Evolutionary conservation across 2,797 vertebrate species (phyloP).

Genomic region (Bradypus variegatus): DNA sequence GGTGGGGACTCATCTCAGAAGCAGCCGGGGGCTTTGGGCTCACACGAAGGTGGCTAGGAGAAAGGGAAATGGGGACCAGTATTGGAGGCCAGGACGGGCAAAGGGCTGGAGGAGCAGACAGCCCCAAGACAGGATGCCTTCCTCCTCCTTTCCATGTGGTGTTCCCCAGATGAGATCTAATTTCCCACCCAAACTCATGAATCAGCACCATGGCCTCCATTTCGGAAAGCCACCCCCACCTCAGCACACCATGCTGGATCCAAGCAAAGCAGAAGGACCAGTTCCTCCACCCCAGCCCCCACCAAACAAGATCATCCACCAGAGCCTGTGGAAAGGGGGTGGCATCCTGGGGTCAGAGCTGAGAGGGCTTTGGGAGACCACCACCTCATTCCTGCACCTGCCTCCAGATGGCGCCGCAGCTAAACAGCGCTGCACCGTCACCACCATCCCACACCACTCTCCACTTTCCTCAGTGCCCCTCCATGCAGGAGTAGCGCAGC

Average conservation of each 20-base stretch:
- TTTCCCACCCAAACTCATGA: not conserved
- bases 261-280: not conserved
- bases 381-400: accelerated
- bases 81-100: not conserved
- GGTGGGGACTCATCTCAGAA: not conserved
- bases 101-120: not conserved
- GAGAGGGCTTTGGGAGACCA: not conserved
- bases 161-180: not conserved
- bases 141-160: not conserved
- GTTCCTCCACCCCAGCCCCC: accelerated
- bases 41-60: not conserved
- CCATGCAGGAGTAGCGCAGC: not conserved
- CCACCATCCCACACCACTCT: accelerated
- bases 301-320: not conserved
- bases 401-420: not conserved
- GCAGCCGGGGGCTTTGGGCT: not conserved
- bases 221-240: not conserved
- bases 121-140: not conserved
- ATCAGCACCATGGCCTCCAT: not conserved
- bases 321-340: too few relatives aligned
- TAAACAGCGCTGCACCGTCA: accelerated
- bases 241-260: accelerated
- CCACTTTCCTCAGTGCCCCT: not conserved
- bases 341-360: not conserved
- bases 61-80: not conserved